Evolutionary conservation across 2,113 vertebrate species (phyloP), one percentile per base, ranked within the genome.

Genomic region (Zosterops japonicus): DNA sequence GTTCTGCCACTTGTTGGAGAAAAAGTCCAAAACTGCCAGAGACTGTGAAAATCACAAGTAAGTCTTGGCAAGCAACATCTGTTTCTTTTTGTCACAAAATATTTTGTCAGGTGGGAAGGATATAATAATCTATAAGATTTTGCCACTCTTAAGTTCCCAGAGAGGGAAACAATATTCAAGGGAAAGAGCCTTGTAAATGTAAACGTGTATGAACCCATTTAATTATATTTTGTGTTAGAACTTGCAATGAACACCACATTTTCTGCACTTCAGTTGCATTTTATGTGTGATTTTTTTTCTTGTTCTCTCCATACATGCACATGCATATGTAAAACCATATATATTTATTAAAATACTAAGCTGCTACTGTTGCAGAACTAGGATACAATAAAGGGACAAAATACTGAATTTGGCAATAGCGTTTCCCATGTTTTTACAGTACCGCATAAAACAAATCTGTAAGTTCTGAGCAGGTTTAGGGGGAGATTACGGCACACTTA

Each of bases 401-500:
- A 55, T 39, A 77, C 23, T 72, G 55, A 77, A 80, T 80, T 72
- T 9, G 1, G 68, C 59, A 85, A 65, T 41, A 88, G 25, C 35
- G 70, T 86, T 86, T 91, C 36, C 47, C 44, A 55, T 68, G 36
- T n/a, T 80, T 83, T 91, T 90, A 41, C 46, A 67, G 50, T 50
- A 39, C 53, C 50, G 57, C 61, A 53, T 61, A 60, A 55, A 89
- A 77, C 22, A 77, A 70, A 67, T 35, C 36, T 57, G 55, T 72
- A 91, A 67, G 91, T 59, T 89, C 70, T 63, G 77, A 88, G 85
- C 75, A 95, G 71, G 42, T 77, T 86, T 87, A 95, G 39, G 39
- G 29, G 24, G 41, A 78, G 33, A 91, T 90, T 67, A 90, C 76
- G 72, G 61, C 74, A 68, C 20, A n/a, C 31, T 70, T 25, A 70